Evolutionary conservation across 2,888 invertebrate genomes (phyloP).

Genomic region (Halocaridina rubra): DNA sequence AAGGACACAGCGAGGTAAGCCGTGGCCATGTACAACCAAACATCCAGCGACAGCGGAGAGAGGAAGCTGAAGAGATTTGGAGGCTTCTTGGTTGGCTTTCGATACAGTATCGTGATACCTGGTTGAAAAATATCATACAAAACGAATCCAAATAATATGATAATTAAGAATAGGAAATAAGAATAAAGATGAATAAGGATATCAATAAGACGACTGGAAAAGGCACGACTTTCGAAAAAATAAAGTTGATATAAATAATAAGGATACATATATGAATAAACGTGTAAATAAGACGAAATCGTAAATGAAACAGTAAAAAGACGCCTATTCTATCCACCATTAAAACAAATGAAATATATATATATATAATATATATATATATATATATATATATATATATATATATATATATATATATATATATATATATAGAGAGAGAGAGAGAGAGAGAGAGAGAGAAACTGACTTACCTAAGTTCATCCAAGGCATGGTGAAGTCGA

Average conservation of each 20-base stretch:
- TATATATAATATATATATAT: background rate
- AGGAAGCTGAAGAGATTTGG: conserved; percentile 97
- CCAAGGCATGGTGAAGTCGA: conserved; percentile 99
- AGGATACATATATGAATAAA: too few relatives aligned
- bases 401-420: background rate
- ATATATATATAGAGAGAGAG: background rate
- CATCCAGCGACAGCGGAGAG: conserved; percentile 90
- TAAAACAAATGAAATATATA: too few relatives aligned
- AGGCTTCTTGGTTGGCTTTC: conserved; percentile 91
- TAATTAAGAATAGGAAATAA: too few relatives aligned
- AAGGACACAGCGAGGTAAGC: conserved; percentile 95
- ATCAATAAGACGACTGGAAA: too few relatives aligned
- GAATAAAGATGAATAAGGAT: too few relatives aligned
- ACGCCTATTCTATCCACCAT: too few relatives aligned
- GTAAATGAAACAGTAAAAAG: too few relatives aligned
- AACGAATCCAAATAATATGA: background rate
- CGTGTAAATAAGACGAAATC: too few relatives aligned
- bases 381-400: background rate
- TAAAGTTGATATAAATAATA: too few relatives aligned
- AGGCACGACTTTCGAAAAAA: too few relatives aligned
- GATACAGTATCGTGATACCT: conserved; percentile 93
- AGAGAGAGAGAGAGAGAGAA: background rate
- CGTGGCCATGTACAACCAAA: conserved; percentile 97
- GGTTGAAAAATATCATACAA: background rate
- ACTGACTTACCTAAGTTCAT: conserved; percentile 86